phyloP scores from a whole-genome alignment of 2,888 invertebrate genomes.

The Eupelmus urozonus region DNA sequence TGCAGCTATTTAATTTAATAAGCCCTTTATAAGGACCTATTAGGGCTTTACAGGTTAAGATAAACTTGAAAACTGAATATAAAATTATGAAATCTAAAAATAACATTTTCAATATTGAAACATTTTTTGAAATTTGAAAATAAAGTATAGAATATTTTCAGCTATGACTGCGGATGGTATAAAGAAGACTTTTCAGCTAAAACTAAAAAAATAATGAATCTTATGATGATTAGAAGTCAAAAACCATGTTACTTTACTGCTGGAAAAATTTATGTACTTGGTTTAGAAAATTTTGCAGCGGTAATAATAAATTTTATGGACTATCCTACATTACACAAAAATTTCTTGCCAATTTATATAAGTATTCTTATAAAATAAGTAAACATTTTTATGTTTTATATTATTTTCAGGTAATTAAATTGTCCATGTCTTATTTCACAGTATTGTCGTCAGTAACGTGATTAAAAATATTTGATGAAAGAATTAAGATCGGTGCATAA shows the following conservation, averaged over 20 bases:
- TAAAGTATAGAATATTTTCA: constrained; percentile 18
- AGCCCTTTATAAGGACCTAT: too few species aligned
- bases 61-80: too few species aligned
- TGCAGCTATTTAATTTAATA: too few species aligned
- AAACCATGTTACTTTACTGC: constrained; percentile 47
- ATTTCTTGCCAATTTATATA: background rate
- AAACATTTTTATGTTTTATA: background rate
- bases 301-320: too few species aligned
- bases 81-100: too few species aligned
- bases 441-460: constrained; percentile 50
- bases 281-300: constrained; percentile 51
- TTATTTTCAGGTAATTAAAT: constrained; percentile 52
- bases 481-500: background rate
- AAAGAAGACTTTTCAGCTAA: constrained; percentile 25
- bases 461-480: background rate
- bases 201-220: constrained; percentile 39
- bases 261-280: constrained; percentile 49
- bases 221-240: constrained; percentile 53
- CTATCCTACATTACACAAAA: background rate
- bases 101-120: too few species aligned
- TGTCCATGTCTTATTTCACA: constrained; percentile 55
- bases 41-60: too few species aligned
- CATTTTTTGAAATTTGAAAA: too few species aligned
- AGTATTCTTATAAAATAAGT: background rate
- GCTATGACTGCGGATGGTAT: constrained; percentile 55